These are phyloP conservation scores for Bettongia penicillata DNA, from an alignment of 2,113 vertebrate species.

Conservation along the genomic window DNA sequence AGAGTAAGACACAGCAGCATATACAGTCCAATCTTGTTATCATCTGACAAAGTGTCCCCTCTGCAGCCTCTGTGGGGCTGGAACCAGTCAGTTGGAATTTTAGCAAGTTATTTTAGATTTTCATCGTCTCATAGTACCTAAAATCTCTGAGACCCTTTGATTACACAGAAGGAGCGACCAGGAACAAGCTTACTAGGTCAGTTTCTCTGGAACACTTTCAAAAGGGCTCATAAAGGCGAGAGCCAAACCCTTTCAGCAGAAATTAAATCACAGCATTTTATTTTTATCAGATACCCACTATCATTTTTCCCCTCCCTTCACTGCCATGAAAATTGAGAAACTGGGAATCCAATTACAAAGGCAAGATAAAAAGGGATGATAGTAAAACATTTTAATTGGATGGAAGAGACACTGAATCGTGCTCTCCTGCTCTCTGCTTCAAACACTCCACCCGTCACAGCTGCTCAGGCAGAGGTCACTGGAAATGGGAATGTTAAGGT, in stretches of 20 bases:
- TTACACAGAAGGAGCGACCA: conserved; percentile 50
- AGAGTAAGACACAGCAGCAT: conserved; percentile 43
- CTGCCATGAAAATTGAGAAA: conserved; percentile 84
- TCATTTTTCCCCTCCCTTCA: conserved; percentile 66
- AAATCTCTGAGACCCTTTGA: conserved; percentile 62
- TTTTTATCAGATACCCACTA: conserved; percentile 75
- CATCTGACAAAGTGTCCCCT: conserved; percentile 40
- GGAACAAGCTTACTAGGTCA: conserved; percentile 49
- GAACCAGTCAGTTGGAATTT: conserved; percentile 12
- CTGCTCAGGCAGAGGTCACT: conserved; percentile 54
- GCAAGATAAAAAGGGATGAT: conserved; percentile 82
- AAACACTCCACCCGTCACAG: conserved; percentile 45
- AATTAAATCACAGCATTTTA: conserved; percentile 81
- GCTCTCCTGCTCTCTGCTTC: conserved; percentile 50
- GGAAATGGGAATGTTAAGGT: conserved; percentile 55
- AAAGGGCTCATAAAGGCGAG: conserved; percentile 56
- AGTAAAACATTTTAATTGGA: conserved; percentile 84
- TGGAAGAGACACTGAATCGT: conserved; percentile 64
- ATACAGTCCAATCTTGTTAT: conserved; percentile 57
- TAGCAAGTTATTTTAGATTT: conserved; percentile 61
- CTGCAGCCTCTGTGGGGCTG: conserved; percentile 34
- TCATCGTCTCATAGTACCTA: conserved; percentile 36
- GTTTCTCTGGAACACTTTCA: conserved; percentile 39
- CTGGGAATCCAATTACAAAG: conserved; percentile 86
- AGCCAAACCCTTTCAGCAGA: conserved; percentile 66